Conservation (phyloP, 2,888 invertebrate genomes). For the Drosophila gaucha region DNA sequence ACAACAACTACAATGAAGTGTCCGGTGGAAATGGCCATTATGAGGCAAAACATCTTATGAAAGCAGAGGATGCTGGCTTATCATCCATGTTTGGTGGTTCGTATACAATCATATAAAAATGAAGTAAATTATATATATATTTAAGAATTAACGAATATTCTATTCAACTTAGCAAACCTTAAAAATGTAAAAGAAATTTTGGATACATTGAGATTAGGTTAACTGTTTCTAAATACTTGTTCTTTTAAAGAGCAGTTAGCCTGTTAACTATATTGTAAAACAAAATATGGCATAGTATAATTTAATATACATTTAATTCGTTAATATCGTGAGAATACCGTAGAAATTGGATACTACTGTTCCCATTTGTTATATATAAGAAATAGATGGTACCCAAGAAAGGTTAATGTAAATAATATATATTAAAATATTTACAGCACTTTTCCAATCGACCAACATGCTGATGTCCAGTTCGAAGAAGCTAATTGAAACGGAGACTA, state of each 20-base stretch:
- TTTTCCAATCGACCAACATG: slow-evolving; percentile 85
- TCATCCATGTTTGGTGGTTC: slow-evolving; percentile 85
- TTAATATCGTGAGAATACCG: no score
- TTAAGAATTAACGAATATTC: no score
- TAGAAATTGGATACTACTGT: no score
- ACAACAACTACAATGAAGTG: slow-evolving; percentile 33
- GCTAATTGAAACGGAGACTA: slow-evolving; percentile 68
- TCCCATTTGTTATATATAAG: no score
- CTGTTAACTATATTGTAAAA: no score
- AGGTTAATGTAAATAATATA: no score
- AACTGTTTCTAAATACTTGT: not conserved
- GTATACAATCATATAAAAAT: slow-evolving; percentile 14
- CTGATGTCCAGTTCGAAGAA: slow-evolving; percentile 84
- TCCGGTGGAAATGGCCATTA: slow-evolving; percentile 20
- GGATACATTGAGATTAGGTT: no score
- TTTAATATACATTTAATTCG: no score
- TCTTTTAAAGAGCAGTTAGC: not conserved
- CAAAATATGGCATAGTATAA: no score
- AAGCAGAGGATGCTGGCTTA: slow-evolving; percentile 69
- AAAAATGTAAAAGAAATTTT: not conserved
- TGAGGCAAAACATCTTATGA: slow-evolving; percentile 27
- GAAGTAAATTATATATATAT: not conserved
- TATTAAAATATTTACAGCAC: slow-evolving; percentile 79
- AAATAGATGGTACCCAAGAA: no score
- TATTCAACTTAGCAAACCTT: no score